A percentile compares a stretch with the other conserved stretches of the same genome.
Conservation (phyloP, 92 coral and sea anemone species). For the Virgularia gustaviana region DNA sequence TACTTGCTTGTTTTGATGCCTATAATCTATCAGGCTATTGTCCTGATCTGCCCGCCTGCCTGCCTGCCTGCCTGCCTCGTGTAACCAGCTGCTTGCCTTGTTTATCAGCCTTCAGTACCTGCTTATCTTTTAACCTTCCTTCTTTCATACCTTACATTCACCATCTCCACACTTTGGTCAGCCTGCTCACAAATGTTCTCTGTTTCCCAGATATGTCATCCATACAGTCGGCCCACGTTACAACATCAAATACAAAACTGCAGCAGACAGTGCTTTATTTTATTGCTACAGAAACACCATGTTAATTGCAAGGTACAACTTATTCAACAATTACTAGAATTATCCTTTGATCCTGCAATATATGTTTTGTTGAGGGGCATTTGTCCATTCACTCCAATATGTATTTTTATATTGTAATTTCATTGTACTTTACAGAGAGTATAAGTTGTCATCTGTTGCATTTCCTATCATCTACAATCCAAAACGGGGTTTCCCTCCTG, state of each 20-base stretch:
- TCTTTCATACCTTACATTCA: not conserved
- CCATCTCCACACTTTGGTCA: not conserved
- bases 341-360: not conserved
- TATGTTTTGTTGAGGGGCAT: too few species aligned
- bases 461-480: conserved; percentile 77
- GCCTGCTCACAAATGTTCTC: not conserved
- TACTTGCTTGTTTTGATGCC: too few species aligned
- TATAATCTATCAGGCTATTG: too few species aligned
- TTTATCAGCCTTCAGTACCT: not conserved
- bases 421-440: conserved; percentile 57
- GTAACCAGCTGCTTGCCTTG: not conserved
- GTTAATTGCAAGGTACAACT: conserved; percentile 78
- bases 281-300: conserved; percentile 88
- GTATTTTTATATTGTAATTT: not conserved
- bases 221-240: conserved; percentile 99
- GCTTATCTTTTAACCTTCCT: conserved; percentile 7
- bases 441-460: conserved; percentile 78
- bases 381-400: not conserved
- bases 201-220: conserved; percentile 71
- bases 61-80: not conserved
- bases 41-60: too few species aligned
- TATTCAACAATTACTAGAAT: not conserved
- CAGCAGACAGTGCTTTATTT: conserved; percentile 96
- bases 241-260: conserved; percentile 86
- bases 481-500: conserved; percentile 95